These are phyloP conservation scores for Neogale vison DNA, from an alignment of 2,113 vertebrate species.

Conservation along the genomic window DNA sequence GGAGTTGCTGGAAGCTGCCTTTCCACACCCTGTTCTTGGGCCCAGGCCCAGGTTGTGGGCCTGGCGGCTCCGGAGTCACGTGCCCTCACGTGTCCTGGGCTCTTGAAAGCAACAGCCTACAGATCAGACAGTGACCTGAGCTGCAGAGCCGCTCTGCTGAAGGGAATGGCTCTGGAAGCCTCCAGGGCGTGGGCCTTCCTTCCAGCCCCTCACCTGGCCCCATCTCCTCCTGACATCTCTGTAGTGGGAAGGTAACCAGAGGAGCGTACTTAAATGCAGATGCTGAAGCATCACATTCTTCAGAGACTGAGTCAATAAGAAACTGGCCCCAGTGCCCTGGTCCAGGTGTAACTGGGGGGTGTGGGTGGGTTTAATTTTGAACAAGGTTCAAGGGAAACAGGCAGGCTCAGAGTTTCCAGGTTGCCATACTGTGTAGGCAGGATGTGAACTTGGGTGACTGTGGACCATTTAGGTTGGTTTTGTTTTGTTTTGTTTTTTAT, in stretches of 20 bases:
- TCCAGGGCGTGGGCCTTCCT: background rate
- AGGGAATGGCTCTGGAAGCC: background rate
- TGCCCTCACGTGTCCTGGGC: background rate
- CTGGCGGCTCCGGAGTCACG: background rate
- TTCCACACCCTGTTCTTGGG: background rate
- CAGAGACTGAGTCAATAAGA: background rate
- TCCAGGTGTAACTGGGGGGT: background rate
- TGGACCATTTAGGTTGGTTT: background rate
- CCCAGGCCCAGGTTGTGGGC: background rate
- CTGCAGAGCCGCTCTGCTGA: background rate
- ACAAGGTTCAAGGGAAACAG: background rate
- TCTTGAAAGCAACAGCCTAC: background rate
- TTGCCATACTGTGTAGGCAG: background rate
- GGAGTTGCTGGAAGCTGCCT: background rate
- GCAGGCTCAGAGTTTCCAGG: background rate
- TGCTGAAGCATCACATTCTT: slow-evolving; percentile 57
- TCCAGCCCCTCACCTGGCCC: background rate
- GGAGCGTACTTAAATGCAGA: background rate
- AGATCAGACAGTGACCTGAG: background rate
- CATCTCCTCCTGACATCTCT: background rate
- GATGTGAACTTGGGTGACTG: background rate
- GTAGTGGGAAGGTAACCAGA: background rate
- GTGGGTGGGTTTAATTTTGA: background rate
- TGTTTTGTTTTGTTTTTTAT: no score
- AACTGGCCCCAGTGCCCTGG: background rate